These are phyloP conservation scores for Neotragus pygmaeus DNA, from an alignment of 2,113 vertebrate genomes.

Conservation along the genomic window DNA sequence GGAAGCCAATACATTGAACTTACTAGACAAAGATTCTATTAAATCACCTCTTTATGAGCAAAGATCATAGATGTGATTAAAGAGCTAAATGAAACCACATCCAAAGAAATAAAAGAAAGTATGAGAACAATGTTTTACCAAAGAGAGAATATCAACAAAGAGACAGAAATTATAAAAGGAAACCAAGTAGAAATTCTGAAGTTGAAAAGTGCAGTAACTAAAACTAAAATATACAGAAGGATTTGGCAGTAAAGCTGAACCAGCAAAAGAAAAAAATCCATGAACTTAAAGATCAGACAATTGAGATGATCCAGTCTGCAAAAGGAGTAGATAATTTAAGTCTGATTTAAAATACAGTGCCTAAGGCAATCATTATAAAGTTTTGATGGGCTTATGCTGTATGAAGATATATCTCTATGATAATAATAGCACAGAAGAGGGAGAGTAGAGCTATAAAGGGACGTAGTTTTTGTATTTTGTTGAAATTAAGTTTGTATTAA, in stretches of 20 bases:
- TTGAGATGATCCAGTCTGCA: not conserved
- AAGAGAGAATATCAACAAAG: not conserved
- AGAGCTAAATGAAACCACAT: not conserved
- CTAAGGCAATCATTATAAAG: not conserved
- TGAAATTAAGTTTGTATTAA: conserved; percentile 5
- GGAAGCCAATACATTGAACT: not conserved
- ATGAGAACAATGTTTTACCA: not conserved
- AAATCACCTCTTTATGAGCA: not conserved
- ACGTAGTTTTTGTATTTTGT: not conserved
- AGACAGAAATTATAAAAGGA: conserved; percentile 13
- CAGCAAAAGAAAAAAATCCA: not conserved
- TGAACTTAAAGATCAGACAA: not conserved
- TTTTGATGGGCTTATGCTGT: not conserved
- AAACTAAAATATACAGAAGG: not conserved
- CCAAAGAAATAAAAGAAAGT: not conserved
- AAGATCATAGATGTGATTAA: not conserved
- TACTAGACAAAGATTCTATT: not conserved
- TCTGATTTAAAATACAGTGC: not conserved
- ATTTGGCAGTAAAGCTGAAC: not conserved
- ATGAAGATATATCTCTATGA: not conserved
- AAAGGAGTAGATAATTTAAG: not conserved
- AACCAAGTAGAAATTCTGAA: not conserved
- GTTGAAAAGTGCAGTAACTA: not conserved
- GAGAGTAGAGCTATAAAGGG: not conserved
- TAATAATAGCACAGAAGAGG: not conserved